Evolutionary conservation across 2,797 vertebrate species (phyloP).

Genomic region (Halcyon badia): DNA sequence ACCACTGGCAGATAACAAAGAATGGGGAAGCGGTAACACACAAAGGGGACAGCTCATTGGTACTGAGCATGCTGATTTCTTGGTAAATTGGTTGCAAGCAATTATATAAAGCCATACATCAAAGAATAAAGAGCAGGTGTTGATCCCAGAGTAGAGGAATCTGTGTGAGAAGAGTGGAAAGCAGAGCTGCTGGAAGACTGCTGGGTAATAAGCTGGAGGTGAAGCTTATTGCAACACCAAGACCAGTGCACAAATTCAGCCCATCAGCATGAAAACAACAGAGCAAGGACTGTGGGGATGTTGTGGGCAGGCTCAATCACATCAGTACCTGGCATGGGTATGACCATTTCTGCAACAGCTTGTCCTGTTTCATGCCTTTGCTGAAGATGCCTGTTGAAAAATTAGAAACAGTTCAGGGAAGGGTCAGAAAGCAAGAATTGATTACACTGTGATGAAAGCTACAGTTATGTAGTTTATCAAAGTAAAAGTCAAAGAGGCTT

Average conservation of each 20-base stretch:
- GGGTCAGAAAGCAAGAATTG: background rate
- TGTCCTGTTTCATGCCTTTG: background rate
- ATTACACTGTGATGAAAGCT: background rate
- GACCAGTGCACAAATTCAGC: background rate
- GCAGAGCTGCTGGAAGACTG: background rate
- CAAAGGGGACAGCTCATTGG: background rate
- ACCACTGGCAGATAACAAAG: background rate
- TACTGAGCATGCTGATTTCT: background rate
- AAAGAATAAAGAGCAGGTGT: background rate
- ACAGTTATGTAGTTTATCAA: background rate
- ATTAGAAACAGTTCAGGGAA: background rate
- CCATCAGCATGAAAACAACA: background rate
- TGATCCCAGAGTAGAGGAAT: background rate
- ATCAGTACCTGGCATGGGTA: background rate
- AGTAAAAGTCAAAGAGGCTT: background rate
- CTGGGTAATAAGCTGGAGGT: background rate
- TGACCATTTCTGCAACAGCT: background rate
- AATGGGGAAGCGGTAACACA: background rate
- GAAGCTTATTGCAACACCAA: background rate
- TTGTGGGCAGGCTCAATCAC: background rate
- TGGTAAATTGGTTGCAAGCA: background rate
- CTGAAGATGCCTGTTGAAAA: background rate
- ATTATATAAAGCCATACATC: background rate
- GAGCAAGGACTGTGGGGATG: background rate
- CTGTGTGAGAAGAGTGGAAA: background rate